Base-by-base conservation (phyloP, 2,888 invertebrate genomes). In the Liopterus haemorrhoidalis region DNA sequence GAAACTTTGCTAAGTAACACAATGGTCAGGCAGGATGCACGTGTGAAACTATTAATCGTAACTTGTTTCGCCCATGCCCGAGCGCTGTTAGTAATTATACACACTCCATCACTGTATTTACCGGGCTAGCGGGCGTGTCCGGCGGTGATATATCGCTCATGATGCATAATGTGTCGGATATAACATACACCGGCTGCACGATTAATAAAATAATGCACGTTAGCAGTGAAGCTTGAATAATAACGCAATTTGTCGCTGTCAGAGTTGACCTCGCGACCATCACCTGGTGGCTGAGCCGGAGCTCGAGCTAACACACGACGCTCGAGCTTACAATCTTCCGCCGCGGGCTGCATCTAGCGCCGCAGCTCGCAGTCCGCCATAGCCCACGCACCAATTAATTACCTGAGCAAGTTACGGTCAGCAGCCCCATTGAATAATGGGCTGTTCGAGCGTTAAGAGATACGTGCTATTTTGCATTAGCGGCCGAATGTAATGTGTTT, bases 181-280 rank as follows among this genome's bases (percentile, higher is more conserved):
- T 58, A 55, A 36, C 42, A 42, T 36, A 42, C 35, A 15, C 15
- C 9, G 8, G 15, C 3, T n/a, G 18, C n/a, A 33, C 33, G 9
- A n/a, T 33, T 3, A 9, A 33, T 16, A 18, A 11, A 3, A 33
- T 18, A 4, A 16, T 15, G 3, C 32, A 14, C 16, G 16, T 11
- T 11, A 25, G 12, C 12, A 25, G 12, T 25, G 25, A 25, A 12
- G 32, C 11, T 18, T 62, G 62, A 61, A 61, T 62, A 62, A 61
- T 61, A 61, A 61, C 61, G 61, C 60, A 60, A 62, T 61, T 63
- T 63, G 63, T 63, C 59, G 60, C 59, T 62, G 62, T 60, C 61
- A 62, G 59, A 59, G 51, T 54, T 61, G 61, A 61, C 60, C 60
- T 58, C 58, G 58, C 57, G 57, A 59, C 59, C 55, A 53, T 57